Evolutionary conservation across 2,888 invertebrate genomes (phyloP).

Genomic region (Diaprepes abbreviatus): DNA sequence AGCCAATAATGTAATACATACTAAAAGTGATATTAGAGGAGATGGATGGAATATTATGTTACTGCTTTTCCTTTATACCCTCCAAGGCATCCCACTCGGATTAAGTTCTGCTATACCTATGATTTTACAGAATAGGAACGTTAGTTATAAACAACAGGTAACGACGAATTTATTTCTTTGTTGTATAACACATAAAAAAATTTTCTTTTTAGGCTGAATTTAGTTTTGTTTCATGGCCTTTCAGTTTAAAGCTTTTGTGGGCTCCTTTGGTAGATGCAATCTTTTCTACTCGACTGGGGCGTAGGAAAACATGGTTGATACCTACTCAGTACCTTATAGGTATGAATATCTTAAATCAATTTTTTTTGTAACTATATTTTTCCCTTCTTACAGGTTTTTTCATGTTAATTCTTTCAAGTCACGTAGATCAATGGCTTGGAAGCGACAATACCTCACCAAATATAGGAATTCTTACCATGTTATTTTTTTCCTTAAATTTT

Average conservation of each 20-base stretch:
- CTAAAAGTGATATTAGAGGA: slow-evolving; percentile 71
- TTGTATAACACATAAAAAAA: neutral
- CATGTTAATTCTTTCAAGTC: slow-evolving; percentile 88
- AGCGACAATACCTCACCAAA: slow-evolving; percentile 74
- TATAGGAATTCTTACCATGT: slow-evolving; percentile 82
- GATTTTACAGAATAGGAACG: slow-evolving; percentile 92
- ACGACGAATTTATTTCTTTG: slow-evolving; percentile 8
- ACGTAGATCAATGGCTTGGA: slow-evolving; percentile 84
- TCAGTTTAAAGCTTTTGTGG: slow-evolving; percentile 94
- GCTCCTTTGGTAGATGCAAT: slow-evolving; percentile 97
- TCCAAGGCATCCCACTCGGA: slow-evolving; percentile 96
- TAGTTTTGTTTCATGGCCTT: slow-evolving; percentile 95
- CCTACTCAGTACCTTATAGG: slow-evolving; percentile 95
- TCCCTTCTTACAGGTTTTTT: slow-evolving; percentile 66
- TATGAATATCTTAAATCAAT: slow-evolving; percentile 23
- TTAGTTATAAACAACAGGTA: slow-evolving; percentile 94
- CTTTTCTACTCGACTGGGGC: slow-evolving; percentile 86
- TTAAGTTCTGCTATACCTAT: slow-evolving; percentile 95
- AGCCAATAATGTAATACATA: slow-evolving; percentile 5
- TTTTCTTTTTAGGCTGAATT: slow-evolving; percentile 81
- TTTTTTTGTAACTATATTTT: neutral
- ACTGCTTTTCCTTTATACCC: slow-evolving; percentile 91
- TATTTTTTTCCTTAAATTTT: slow-evolving; percentile 94
- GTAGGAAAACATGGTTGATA: slow-evolving; percentile 95
- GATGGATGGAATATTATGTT: slow-evolving; percentile 87